These are phyloP conservation scores for Calephelis nemesis DNA, from an alignment of 1,140 invertebrate species.

Conservation along the genomic window DNA sequence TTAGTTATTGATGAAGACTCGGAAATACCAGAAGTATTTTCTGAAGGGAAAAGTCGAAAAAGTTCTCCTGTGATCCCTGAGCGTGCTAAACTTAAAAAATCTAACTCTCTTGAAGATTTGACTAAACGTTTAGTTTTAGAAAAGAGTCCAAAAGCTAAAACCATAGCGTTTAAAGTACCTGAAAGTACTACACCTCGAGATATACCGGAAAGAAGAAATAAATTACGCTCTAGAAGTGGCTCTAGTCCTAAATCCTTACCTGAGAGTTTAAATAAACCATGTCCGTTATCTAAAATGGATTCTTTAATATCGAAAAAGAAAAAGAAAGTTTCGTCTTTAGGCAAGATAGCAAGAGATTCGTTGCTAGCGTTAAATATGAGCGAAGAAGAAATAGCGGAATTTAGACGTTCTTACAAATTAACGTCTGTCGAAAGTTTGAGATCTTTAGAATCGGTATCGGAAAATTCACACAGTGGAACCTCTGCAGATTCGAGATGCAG, in stretches of 20 bases:
- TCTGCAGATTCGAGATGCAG: constrained; percentile 68
- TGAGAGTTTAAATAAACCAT: constrained; percentile 65
- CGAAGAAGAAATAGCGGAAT: constrained; percentile 71
- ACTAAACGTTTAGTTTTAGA: constrained; percentile 36
- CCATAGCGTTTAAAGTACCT: constrained; percentile 66
- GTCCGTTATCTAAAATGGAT: constrained; percentile 62
- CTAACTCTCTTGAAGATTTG: constrained; percentile 66
- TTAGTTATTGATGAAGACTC: constrained; percentile 60
- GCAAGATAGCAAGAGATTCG: constrained; percentile 72
- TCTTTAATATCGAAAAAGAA: constrained; percentile 58
- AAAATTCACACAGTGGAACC: constrained; percentile 67
- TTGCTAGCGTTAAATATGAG: constrained; percentile 71
- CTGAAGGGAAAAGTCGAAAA: constrained; percentile 47
- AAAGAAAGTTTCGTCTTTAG: constrained; percentile 66
- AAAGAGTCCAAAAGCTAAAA: constrained; percentile 58
- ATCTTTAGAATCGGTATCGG: constrained; percentile 71
- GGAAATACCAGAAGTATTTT: constrained; percentile 56
- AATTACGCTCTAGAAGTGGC: constrained; percentile 56
- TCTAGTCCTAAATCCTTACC: constrained; percentile 73
- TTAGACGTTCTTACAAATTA: constrained; percentile 63
- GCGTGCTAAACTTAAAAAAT: constrained; percentile 63
- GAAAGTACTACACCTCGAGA: constrained; percentile 60
- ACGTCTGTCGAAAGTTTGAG: constrained; percentile 68
- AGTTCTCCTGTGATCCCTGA: constrained; percentile 60
- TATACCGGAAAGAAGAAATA: constrained; percentile 55